These are phyloP conservation scores for Torymus texanus DNA, from an alignment of 2,888 invertebrate species.

Conservation along the genomic window DNA sequence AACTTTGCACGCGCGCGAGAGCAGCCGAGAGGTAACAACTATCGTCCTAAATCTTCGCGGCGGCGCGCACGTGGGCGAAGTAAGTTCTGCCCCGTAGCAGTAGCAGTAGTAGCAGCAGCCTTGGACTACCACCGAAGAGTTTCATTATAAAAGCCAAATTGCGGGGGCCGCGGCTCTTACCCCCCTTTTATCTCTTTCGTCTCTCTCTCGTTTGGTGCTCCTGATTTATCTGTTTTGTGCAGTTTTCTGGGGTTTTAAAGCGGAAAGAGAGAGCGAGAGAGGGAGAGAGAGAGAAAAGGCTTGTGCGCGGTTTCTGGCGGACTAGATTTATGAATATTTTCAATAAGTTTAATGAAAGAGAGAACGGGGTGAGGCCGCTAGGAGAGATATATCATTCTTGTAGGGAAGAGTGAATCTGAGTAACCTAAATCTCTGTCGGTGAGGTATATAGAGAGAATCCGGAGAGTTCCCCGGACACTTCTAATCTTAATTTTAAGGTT, in stretches of 20 bases:
- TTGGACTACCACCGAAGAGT: slow-evolving; percentile 55
- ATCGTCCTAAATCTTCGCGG: slow-evolving; percentile 65
- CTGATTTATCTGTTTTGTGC: slow-evolving; percentile 31
- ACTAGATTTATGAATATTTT: slow-evolving; percentile 3
- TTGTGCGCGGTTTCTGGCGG: not conserved
- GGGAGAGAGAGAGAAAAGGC: too few relatives aligned
- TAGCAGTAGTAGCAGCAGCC: too few relatives aligned
- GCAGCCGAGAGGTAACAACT: slow-evolving; percentile 61
- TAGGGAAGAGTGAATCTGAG: too few relatives aligned
- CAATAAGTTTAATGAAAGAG: not conserved
- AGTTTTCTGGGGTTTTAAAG: too few relatives aligned
- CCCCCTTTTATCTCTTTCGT: slow-evolving; percentile 40
- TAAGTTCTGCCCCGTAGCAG: slow-evolving; percentile 1
- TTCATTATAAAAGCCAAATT: slow-evolving; percentile 65
- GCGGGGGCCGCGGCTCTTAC: slow-evolving; percentile 23
- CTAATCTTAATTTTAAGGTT: too few relatives aligned
- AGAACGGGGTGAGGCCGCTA: not conserved
- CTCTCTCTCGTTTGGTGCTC: not conserved
- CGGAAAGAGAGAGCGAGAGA: too few relatives aligned
- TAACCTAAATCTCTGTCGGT: too few relatives aligned
- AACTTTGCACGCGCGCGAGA: slow-evolving; percentile 60
- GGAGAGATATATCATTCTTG: not conserved
- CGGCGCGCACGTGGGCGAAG: slow-evolving; percentile 57
- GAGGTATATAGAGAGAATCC: too few relatives aligned
- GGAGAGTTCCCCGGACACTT: too few relatives aligned